phyloP scores from a whole-genome alignment of 2,888 invertebrate genomes.

The Macaria notata region DNA sequence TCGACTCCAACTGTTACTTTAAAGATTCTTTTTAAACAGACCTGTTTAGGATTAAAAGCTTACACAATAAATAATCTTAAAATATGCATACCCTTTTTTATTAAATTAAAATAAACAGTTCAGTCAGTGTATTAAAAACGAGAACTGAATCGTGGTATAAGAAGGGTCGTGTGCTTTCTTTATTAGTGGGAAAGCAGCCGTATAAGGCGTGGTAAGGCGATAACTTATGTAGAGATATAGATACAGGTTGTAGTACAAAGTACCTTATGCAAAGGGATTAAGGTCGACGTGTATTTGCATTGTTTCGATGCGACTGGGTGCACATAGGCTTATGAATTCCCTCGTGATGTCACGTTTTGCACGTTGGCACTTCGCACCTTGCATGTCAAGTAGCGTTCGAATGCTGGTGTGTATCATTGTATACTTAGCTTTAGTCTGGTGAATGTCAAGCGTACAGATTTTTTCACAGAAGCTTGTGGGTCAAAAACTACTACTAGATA shows the following conservation, averaged over 20 bases:
- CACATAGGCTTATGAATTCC: slow-evolving; percentile 27
- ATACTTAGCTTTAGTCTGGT: background rate
- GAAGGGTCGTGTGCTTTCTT: slow-evolving; percentile 6
- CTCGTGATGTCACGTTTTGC: slow-evolving; percentile 36
- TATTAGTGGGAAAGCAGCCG: slow-evolving; percentile 15
- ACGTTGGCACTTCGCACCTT: slow-evolving; percentile 35
- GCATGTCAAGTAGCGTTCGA: slow-evolving; percentile 36
- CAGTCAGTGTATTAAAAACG: slow-evolving; percentile 9
- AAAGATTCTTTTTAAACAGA: background rate
- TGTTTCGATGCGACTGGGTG: slow-evolving; percentile 16
- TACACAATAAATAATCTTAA: background rate
- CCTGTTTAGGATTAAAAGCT: slow-evolving; percentile 5
- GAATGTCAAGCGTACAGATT: slow-evolving; percentile 26
- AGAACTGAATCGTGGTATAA: slow-evolving; percentile 7
- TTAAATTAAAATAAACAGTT: background rate
- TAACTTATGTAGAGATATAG: slow-evolving; percentile 9
- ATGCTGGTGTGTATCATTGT: slow-evolving; percentile 13
- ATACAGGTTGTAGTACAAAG: slow-evolving; percentile 1
- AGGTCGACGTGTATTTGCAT: slow-evolving; percentile 12
- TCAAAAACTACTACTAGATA: too few relatives aligned
- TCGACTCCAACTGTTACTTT: background rate
- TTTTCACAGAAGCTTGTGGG: slow-evolving; percentile 4
- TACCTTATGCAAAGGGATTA: slow-evolving; percentile 11
- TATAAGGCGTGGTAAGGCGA: slow-evolving; percentile 15
- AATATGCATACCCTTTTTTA: slow-evolving; percentile 5